Percentiles rank a stretch among this genome's conserved stretches.
Conservation (phyloP, 2,888 invertebrate genomes). For the Ectemnius cavifrons region DNA sequence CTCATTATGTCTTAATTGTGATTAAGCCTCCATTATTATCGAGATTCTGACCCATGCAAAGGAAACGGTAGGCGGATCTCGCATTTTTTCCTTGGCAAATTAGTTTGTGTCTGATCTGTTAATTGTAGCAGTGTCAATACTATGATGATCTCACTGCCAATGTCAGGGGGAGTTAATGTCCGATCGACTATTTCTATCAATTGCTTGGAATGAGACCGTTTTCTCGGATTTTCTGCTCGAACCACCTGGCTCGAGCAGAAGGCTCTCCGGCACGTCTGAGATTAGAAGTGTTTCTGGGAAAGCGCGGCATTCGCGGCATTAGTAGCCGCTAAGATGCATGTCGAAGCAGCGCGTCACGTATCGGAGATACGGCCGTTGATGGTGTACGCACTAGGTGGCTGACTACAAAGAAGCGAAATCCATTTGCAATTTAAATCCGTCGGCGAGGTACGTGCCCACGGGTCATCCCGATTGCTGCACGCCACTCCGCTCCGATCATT, state of each 20-base stretch:
- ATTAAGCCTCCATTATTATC: constrained; percentile 39
- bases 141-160: not conserved
- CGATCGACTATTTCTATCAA: constrained; percentile 26
- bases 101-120: constrained; percentile 29
- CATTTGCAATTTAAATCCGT: constrained; percentile 76
- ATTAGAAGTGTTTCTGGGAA: constrained; percentile 58
- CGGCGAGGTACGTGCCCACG: constrained; percentile 71
- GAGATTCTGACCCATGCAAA: constrained; percentile 38
- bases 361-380: constrained; percentile 51
- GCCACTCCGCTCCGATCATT: constrained; percentile 61
- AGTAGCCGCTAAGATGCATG: constrained; percentile 35
- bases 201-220: constrained; percentile 26
- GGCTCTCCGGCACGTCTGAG: constrained; percentile 51
- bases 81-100: constrained; percentile 43
- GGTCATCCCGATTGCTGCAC: constrained; percentile 69
- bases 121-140: constrained; percentile 17
- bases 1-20: constrained; percentile 39
- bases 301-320: constrained; percentile 10
- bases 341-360: constrained; percentile 62
- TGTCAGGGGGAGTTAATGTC: constrained; percentile 30
- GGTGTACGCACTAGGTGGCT: constrained; percentile 71
- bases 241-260: constrained; percentile 24
- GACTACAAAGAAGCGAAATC: constrained; percentile 76
- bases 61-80: constrained; percentile 31
- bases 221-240: constrained; percentile 32